Evolutionary conservation across 2,888 invertebrate genomes (phyloP).

Genomic region (Odontocolon sp.): DNA sequence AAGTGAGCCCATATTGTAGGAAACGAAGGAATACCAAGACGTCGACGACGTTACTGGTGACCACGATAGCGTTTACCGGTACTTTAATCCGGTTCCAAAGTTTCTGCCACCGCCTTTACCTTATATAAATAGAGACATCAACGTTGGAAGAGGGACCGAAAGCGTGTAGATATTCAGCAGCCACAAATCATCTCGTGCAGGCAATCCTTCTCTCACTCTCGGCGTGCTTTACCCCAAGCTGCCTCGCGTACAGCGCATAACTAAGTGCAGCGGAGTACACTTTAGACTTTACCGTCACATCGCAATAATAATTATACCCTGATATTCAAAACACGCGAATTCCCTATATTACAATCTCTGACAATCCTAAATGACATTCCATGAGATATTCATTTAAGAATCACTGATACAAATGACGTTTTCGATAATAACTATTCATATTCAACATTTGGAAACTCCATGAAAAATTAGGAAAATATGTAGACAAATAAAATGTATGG

Average conservation of each 20-base stretch:
- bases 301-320: conserved; percentile 17
- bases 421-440: no score
- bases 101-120: conserved; percentile 46
- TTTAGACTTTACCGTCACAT: not conserved
- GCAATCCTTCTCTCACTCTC: no score
- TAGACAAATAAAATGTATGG: no score
- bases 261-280: not conserved
- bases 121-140: conserved; percentile 57
- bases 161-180: conserved; percentile 46
- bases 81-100: conserved; percentile 51
- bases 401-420: not conserved
- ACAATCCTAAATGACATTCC: not conserved
- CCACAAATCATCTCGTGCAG: conserved; percentile 53
- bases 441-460: no score
- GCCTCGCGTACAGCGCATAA: not conserved
- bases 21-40: conserved; percentile 40
- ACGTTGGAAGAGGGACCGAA: conserved; percentile 17
- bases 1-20: conserved; percentile 26
- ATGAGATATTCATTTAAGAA: not conserved
- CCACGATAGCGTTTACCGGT: conserved; percentile 28
- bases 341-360: not conserved
- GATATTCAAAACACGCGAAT: not conserved
- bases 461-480: no score
- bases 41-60: conserved; percentile 8
- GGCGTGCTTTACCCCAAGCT: not conserved